Percentiles rank a stretch among this genome's conserved stretches.
These are phyloP conservation scores for Capreolus pygargus DNA, from an alignment of 2,113 vertebrate species.

Conservation along the genomic window DNA sequence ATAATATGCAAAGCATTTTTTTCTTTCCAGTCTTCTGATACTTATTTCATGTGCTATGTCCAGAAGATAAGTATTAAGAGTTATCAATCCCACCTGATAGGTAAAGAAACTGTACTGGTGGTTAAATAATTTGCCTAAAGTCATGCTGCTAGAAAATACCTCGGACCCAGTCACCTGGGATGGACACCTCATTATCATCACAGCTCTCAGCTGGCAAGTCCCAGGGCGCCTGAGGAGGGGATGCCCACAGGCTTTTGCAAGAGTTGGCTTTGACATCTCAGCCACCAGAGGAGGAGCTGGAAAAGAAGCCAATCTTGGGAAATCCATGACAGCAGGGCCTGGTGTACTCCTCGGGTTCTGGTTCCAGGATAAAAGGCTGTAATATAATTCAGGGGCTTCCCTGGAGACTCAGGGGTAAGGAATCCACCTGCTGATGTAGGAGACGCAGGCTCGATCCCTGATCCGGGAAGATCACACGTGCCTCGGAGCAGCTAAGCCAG, in stretches of 20 bases:
- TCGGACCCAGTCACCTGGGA: not conserved
- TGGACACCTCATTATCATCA: not conserved
- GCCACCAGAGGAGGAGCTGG: not conserved
- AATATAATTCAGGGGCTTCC: not conserved
- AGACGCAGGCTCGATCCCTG: not conserved
- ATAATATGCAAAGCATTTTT: not conserved
- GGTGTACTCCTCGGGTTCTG: not conserved
- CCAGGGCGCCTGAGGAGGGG: not conserved
- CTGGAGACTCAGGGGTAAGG: not conserved
- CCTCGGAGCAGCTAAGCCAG: not conserved
- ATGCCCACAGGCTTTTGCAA: not conserved
- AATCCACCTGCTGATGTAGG: not conserved
- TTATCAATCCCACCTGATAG: not conserved
- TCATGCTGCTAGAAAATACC: not conserved
- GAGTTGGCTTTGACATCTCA: not conserved
- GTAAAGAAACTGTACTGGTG: not conserved
- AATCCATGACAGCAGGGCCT: not conserved
- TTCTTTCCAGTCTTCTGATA: not conserved
- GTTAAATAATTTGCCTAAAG: not conserved
- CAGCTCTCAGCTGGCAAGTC: fast-evolving
- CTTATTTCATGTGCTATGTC: not conserved
- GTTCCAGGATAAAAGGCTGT: not conserved
- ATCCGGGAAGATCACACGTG: not conserved
- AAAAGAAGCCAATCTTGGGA: not conserved
- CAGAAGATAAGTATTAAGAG: not conserved